These are phyloP conservation scores for Chrysopa pallens DNA, from an alignment of 1,140 invertebrate genomes.

Conservation along the genomic window DNA sequence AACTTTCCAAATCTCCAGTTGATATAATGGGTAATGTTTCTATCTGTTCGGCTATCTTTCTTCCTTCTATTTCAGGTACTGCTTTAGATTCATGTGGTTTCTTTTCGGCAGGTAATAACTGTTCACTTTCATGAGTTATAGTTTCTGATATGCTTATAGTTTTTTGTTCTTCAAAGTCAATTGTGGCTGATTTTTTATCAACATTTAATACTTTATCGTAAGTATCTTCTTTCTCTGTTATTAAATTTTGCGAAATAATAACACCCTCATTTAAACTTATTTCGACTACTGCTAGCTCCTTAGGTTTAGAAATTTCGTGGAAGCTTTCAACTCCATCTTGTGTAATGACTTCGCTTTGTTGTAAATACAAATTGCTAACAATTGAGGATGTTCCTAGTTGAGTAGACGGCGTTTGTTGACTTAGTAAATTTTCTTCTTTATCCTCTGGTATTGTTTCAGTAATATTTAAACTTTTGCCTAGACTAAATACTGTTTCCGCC, in stretches of 20 bases:
- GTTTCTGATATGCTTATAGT: constrained; percentile 21
- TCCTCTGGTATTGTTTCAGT: constrained; percentile 26
- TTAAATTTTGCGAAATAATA: constrained; percentile 21
- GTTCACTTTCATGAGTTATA: constrained; percentile 14
- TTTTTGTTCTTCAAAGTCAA: constrained; percentile 15
- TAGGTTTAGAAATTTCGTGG: too few species aligned
- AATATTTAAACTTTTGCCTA: constrained; percentile 23
- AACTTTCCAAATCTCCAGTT: constrained; percentile 18
- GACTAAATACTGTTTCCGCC: constrained; percentile 23
- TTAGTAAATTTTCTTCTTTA: constrained; percentile 24
- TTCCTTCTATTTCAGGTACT: constrained; percentile 3
- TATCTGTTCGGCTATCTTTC: constrained; percentile 11
- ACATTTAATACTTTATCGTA: constrained; percentile 7
- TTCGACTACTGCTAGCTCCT: neutral
- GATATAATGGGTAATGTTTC: constrained; percentile 18
- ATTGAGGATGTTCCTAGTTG: constrained; percentile 15
- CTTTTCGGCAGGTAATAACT: neutral
- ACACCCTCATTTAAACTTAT: constrained; percentile 19
- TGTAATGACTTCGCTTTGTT: constrained; percentile 5
- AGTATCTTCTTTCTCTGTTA: constrained; percentile 24
- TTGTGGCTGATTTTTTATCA: constrained; percentile 8
- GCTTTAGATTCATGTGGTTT: too few species aligned
- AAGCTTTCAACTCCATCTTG: constrained; percentile 3
- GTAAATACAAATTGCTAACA: constrained; percentile 5
- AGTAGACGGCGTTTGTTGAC: constrained; percentile 17